Evolutionary conservation across 1,140 invertebrate genomes (phyloP).

Genomic region (Octopus bimaculoides): DNA sequence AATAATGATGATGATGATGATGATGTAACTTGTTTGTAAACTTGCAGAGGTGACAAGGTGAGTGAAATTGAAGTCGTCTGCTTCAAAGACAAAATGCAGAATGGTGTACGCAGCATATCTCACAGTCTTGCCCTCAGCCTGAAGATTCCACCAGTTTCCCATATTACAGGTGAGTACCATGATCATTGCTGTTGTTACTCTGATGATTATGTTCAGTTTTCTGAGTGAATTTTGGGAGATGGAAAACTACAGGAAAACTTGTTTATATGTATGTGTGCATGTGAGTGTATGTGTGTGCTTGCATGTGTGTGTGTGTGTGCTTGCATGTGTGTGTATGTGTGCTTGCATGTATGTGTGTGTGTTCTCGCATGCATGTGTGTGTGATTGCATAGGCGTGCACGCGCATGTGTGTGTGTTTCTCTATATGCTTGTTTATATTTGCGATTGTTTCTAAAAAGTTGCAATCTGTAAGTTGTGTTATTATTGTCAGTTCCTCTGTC

Average conservation of each 20-base stretch:
- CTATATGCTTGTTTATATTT: no score
- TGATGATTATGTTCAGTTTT: no score
- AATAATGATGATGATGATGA: no score
- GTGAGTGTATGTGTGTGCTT: not conserved
- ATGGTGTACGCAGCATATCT: constrained; percentile 49
- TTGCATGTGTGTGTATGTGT: not conserved
- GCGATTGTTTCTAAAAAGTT: no score
- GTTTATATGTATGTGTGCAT: not conserved
- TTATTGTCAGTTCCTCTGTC: no score
- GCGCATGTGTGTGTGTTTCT: not conserved
- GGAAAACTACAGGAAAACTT: not conserved
- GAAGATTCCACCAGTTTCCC: constrained; percentile 33
- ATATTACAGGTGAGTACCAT: constrained; percentile 26
- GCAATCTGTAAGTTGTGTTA: no score
- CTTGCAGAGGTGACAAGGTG: constrained; percentile 38
- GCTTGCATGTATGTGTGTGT: not conserved
- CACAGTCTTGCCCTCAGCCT: constrained; percentile 57
- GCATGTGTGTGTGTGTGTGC: not conserved
- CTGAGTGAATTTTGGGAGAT: constrained; percentile 8
- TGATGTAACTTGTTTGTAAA: not conserved
- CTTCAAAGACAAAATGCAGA: constrained; percentile 54
- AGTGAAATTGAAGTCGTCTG: constrained; percentile 52
- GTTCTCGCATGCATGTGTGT: not conserved
- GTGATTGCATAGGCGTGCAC: not conserved
- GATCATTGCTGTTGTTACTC: not conserved